Evolutionary conservation across 2,797 vertebrate species (phyloP).

Genomic region (Chaenodraco wilsoni): DNA sequence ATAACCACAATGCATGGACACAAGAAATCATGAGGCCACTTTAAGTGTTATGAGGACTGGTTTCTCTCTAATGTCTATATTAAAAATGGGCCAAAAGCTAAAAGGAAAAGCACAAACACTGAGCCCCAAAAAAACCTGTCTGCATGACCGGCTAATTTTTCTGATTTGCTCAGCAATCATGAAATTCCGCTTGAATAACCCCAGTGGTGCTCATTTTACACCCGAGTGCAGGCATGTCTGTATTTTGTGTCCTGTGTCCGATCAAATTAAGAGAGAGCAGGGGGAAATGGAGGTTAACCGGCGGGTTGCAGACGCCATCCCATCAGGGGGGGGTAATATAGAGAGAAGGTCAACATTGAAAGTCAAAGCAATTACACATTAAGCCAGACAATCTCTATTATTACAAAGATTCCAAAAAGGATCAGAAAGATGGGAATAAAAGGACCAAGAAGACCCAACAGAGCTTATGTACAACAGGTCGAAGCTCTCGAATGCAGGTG

Average conservation of each 20-base stretch:
- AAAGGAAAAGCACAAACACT: not conserved
- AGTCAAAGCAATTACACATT: slow-evolving; percentile 4
- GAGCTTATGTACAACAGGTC: not conserved
- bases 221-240: slow-evolving; percentile 2
- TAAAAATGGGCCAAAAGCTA: slow-evolving; percentile 4
- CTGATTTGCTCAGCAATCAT: slow-evolving; percentile 40
- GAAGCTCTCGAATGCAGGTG: slow-evolving; percentile 32
- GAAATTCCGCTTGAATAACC: slow-evolving; percentile 38
- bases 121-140: slow-evolving; percentile 1
- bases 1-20: slow-evolving; percentile 6
- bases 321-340: not conserved
- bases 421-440: not conserved
- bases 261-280: slow-evolving; percentile 11
- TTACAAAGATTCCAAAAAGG: not conserved
- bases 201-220: slow-evolving; percentile 30
- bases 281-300: slow-evolving; percentile 19
- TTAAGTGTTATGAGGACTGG: not conserved
- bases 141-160: slow-evolving; percentile 52
- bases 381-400: not conserved
- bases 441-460: not conserved
- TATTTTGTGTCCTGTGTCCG: slow-evolving; percentile 21
- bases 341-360: slow-evolving; percentile 3
- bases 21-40: not conserved
- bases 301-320: slow-evolving; percentile 2
- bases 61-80: not conserved